Evolutionary conservation across 2,888 invertebrate genomes (phyloP), one percentile per base, ranked within the genome.

Genomic region (Panorpa germanica): DNA sequence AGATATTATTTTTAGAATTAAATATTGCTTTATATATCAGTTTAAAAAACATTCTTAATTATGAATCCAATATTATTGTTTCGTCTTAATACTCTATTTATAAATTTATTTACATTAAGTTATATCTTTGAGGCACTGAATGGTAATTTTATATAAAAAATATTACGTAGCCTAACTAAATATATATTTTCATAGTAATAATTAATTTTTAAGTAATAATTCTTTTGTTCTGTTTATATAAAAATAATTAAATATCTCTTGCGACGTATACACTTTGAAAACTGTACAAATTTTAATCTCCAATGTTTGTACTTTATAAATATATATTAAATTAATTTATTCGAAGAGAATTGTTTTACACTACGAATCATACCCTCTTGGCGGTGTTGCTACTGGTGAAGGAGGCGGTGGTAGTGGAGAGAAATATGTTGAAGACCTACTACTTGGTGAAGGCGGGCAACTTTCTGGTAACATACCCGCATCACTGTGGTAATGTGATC

Each of bases 361-460:
- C 75, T 76, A 48, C 22, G 50, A 50, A 37, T 51, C 49, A 35
- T 54, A 64, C 13, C 61, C 57, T 17, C 59, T 52, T 37, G 59
- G 54, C 23, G 59, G 59, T 19, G 63, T 59, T 38, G 70, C 73
- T 27, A 69, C 73, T 11, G 86, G 86, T 23, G 86, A 82, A 15
- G 86, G 86, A 6, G 88, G 86, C 7, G 88, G 88, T 19, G 80
- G 80, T 36, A 72, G 52, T 3, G 76, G 85, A 50, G 74, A 74
- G 43, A 75, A 78, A 46, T 73, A 81, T n/a, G 73, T 71, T 19
- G 73, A 71, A 13, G 77, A 76, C 36, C 77, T 63, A 5, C 78
- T 78, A 36, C 76, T 74, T 2, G 70, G 69, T 25, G 67, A 67
- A 14, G 69, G 63, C 14, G 71, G 70, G 40, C 70, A 70, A 39